These are phyloP conservation scores for Aphelenchoides bicaudatus DNA, from an alignment of 2,888 invertebrate genomes.

Conservation along the genomic window DNA sequence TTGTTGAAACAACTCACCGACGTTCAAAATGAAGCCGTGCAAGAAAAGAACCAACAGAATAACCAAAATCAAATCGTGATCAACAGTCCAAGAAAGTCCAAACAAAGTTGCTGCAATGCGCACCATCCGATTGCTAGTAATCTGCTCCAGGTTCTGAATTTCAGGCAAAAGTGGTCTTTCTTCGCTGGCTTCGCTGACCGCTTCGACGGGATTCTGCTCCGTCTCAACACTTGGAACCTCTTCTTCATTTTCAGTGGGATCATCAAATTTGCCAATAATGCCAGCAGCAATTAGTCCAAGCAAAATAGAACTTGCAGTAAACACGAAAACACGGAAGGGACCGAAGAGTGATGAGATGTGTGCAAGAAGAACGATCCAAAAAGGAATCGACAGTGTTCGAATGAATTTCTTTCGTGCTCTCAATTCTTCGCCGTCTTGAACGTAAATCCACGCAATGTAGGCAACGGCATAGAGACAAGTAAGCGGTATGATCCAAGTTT, in stretches of 20 bases:
- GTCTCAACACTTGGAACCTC: conserved; percentile 1
- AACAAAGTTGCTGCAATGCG: conserved; percentile 42
- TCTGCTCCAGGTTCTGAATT: no score
- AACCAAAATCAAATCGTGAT: conserved; percentile 49
- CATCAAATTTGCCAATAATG: conserved; percentile 34
- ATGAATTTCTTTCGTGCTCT: conserved; percentile 57
- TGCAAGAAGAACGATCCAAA: conserved; percentile 51
- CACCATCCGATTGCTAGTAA: conserved; percentile 34
- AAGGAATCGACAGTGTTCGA: conserved; percentile 53
- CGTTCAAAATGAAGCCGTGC: conserved; percentile 36
- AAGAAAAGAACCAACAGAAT: conserved; percentile 48
- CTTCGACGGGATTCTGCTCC: conserved; percentile 18
- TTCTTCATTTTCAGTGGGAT: conserved; percentile 13
- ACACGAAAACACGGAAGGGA: conserved; percentile 51
- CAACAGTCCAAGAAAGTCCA: conserved; percentile 49
- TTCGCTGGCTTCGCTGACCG: conserved; percentile 2
- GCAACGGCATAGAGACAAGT: conserved; percentile 44
- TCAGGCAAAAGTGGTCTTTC: conserved; percentile 13
- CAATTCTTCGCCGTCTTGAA: conserved; percentile 46
- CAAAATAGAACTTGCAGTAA: conserved; percentile 42
- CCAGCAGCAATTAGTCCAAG: conserved; percentile 49
- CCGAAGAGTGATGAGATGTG: conserved; percentile 47
- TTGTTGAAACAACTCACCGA: no score
- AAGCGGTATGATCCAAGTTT: conserved; percentile 50
- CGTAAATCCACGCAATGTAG: conserved; percentile 55